phyloP scores from a whole-genome alignment of 2,113 vertebrate species.

The Percina caprodes region DNA sequence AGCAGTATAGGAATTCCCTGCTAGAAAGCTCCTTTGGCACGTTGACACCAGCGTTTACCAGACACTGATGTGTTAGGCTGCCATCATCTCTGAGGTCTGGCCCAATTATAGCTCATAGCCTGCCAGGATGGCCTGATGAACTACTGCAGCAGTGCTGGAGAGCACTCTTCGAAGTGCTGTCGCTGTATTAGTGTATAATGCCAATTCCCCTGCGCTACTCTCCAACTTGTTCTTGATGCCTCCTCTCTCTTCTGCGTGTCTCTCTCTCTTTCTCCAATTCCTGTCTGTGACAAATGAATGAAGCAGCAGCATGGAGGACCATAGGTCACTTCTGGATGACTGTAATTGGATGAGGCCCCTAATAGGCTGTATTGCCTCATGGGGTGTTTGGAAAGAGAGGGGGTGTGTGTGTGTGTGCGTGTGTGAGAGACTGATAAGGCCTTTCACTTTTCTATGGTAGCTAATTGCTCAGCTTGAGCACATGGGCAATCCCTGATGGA shows the following conservation, averaged over 20 bases:
- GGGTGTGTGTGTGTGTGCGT: conserved; percentile 18
- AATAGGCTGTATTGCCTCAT: conserved; percentile 43
- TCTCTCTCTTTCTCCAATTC: conserved; percentile 22
- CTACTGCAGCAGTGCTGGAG: conserved; percentile 45
- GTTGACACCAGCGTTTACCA: conserved; percentile 68
- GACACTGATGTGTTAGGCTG: conserved; percentile 60
- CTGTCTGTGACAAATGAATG: conserved; percentile 56
- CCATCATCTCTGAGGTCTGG: conserved; percentile 66
- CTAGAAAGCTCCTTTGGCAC: conserved; percentile 48
- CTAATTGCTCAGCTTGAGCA: conserved; percentile 26
- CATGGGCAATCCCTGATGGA: conserved; percentile 8
- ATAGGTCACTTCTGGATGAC: conserved; percentile 61
- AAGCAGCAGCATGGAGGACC: conserved; percentile 42
- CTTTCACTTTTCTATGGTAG: conserved; percentile 10
- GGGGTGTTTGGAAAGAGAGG: conserved; percentile 11
- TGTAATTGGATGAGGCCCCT: conserved; percentile 69
- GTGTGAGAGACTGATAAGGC: too few relatives aligned
- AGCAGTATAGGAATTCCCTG: conserved; percentile 37
- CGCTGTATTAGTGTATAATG: conserved; percentile 56
- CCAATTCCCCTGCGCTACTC: conserved; percentile 50
- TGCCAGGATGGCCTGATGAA: conserved; percentile 66
- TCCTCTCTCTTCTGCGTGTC: conserved; percentile 20
- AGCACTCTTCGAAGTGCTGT: conserved; percentile 57
- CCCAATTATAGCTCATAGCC: conserved; percentile 70
- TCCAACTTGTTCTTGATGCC: conserved; percentile 31